Conservation (phyloP, 2,888 invertebrate species). For the Glaucopsyche alexis region DNA sequence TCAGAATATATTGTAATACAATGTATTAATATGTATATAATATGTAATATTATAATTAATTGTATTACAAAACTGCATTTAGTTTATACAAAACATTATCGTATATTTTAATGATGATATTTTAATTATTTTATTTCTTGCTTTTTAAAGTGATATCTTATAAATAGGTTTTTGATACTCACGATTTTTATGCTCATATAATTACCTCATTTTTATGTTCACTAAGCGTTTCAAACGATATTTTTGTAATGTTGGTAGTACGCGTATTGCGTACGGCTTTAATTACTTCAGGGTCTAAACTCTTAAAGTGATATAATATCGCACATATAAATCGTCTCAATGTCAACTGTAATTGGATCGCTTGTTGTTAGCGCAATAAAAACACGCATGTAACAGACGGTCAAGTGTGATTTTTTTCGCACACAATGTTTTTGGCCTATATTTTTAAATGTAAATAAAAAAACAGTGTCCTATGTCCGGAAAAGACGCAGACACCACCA, state of each 20-base stretch:
- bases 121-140: not conserved
- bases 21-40: too few species aligned
- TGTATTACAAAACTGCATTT: too few species aligned
- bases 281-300: constrained; percentile 25
- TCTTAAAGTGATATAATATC: not conserved
- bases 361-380: constrained; percentile 13
- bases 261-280: constrained; percentile 14
- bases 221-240: not conserved
- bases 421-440: not conserved
- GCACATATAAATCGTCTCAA: constrained; percentile 18
- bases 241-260: constrained; percentile 5
- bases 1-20: not conserved
- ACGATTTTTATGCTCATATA: not conserved
- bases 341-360: constrained; percentile 18
- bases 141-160: not conserved
- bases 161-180: not conserved
- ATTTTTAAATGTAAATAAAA: not conserved
- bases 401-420: not conserved
- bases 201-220: not conserved
- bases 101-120: too few species aligned
- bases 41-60: too few species aligned
- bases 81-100: not conserved
- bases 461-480: too few species aligned
- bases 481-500: too few species aligned
- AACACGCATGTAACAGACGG: constrained; percentile 2